phyloP scores from a whole-genome alignment of 1,140 invertebrate genomes.

The Philaenus spumarius region DNA sequence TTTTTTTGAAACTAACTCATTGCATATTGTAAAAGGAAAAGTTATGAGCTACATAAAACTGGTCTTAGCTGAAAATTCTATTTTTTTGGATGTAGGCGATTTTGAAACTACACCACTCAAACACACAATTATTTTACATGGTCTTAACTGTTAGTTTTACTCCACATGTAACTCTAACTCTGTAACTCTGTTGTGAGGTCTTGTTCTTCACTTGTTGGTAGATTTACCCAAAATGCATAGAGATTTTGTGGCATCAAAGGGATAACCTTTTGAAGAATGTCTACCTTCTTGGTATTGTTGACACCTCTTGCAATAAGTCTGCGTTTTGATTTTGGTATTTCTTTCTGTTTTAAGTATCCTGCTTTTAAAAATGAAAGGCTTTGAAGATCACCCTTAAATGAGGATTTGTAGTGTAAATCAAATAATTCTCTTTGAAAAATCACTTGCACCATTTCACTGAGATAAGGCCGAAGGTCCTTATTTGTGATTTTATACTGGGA shows the following conservation, averaged over 20 bases:
- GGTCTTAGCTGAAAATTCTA: too few species aligned
- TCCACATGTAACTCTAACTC: too few species aligned
- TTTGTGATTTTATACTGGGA: background rate
- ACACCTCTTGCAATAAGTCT: background rate
- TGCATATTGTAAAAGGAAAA: too few species aligned
- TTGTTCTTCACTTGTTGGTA: background rate
- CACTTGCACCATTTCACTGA: conserved; percentile 3
- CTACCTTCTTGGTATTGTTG: background rate
- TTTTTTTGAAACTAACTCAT: too few species aligned
- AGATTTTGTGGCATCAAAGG: background rate
- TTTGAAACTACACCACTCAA: too few species aligned
- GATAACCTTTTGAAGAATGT: background rate
- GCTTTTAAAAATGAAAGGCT: background rate
- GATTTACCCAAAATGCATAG: background rate
- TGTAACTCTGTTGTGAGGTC: background rate
- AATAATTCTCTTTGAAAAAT: conserved; percentile 1
- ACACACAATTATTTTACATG: background rate
- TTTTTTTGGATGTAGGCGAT: too few species aligned
- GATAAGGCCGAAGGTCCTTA: background rate
- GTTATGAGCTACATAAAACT: too few species aligned
- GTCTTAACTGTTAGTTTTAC: background rate
- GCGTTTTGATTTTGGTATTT: background rate
- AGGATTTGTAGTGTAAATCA: background rate
- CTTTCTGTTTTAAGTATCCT: background rate
- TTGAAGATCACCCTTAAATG: background rate